Conservation (phyloP, 1,140 invertebrate species). For the Trichonephila inaurata region DNA sequence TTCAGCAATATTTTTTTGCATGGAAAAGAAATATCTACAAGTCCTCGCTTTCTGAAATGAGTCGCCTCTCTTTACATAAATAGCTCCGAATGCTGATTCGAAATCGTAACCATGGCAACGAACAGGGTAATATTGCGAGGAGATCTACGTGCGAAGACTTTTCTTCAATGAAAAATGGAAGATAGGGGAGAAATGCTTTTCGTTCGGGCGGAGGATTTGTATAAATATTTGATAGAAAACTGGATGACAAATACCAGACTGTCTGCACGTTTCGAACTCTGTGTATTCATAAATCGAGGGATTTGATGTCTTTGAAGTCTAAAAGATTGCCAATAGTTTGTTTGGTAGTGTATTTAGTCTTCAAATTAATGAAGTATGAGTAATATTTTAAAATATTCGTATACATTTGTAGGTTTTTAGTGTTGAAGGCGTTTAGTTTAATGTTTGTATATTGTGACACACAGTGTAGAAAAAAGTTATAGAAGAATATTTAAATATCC, state of each 20-base stretch:
- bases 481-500: too few relatives aligned
- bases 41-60: not conserved
- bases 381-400: not conserved
- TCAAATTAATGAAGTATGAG: conserved; percentile 3
- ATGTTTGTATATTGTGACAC: not conserved
- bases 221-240: conserved; percentile 50
- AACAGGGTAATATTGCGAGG: conserved; percentile 23
- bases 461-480: not conserved
- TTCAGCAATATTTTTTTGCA: not conserved
- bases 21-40: not conserved
- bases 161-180: conserved; percentile 24
- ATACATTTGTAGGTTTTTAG: not conserved
- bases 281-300: conserved; percentile 20
- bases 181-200: conserved; percentile 29
- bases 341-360: not conserved
- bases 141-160: conserved; percentile 12
- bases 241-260: conserved; percentile 28
- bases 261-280: conserved; percentile 15
- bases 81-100: conserved; percentile 12
- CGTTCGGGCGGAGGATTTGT: not conserved
- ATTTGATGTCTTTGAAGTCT: not conserved
- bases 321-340: not conserved
- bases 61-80: conserved; percentile 36
- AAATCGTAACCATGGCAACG: conserved; percentile 16
- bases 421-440: not conserved